Base-by-base conservation (phyloP, 2,797 vertebrate species). In the Falco novaeseelandiae region DNA sequence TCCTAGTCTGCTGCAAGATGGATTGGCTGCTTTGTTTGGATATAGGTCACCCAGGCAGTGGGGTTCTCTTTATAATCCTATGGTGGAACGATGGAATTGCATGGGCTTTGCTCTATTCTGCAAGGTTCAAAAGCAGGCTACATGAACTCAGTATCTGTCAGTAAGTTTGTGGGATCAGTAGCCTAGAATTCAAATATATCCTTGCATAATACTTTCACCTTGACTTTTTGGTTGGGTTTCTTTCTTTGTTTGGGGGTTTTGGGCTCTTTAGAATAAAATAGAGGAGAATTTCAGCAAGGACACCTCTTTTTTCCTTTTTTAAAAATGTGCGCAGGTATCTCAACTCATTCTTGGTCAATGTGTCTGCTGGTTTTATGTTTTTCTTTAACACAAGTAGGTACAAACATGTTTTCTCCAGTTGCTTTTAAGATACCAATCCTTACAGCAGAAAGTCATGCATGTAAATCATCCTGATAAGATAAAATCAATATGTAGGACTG, bases 31-130 rank as follows among this genome's bases (percentile, higher is more conserved):
- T 86, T 88, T 48, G 67, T 63, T 70, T 70, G n/a, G 63, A 91
- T 96, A 58, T 93, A 89, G 87, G 94, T 91, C 82, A 89, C 8
- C 20, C 18, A 7, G 52, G 44, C 91, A 32, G 48, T 80, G n/a
- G 59, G 55, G 30, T 10, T 87, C 87, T 80, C 82, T 95, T 94
- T 74, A 67, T 55, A 80, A 38, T 17, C 13, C 59, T 66, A 38
- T 38, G 36, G 36, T 38, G 36, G 36, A 38, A 1, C 62, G 51
- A 36, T 70, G 59, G 63, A 87, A 66, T 10, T 57, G 57, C 36
- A 65, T 29, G 44, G 19, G 14, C 17, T 44, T 42, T 52, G 25
- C 17, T 42, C 65, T 71, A 10, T 61, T 16, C 73, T 58, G 18
- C 15, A 78, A 61, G 29, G 36, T 81, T 90, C 85, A 94, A 88